Base-by-base conservation (phyloP, 1,140 invertebrate genomes). In the Trichomalopsis sarcophagae region DNA sequence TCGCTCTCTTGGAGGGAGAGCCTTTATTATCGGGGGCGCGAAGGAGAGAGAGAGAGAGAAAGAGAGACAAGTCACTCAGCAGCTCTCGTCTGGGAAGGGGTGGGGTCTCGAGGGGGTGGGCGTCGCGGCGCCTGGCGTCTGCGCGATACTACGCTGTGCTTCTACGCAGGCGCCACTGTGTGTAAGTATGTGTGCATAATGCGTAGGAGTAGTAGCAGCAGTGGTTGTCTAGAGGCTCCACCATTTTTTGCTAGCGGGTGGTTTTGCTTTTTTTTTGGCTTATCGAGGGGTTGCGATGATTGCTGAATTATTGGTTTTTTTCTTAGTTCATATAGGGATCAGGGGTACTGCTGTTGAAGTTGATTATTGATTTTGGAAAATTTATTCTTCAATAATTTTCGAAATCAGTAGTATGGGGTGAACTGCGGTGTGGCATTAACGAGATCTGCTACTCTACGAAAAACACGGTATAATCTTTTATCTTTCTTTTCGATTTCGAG, bases 101-200 rank as follows among this genome's bases (percentile, higher is more conserved):
- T 75, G 85, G 84, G 81, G 82, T 78, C 27, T 33, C 40, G 86
- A 81, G 75, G 23, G 82, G 74, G 23, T 69, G 82, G 81, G 68
- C 66, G 79, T 84, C 84, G 86, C 87, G 84, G 30, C 88, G 87
- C 83, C 68, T 47, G 87, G 88, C 89, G 89, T 90, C 87, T 89
- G 89, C 90, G 90, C 89, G 82, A 11, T 85, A 44, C 47, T 23
- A 10, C 27, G 21, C 5, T 23, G 1, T 1, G 21, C 10, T 13
- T 74, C 40, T 27, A 36, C 75, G 76, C 82, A 76, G 76, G 76
- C 75, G 82, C 66, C 40, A 27, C 27, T 17, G 1, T 0, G 4
- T 74, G 30, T 33, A 7, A 7, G 30, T 13, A 71, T 33, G 2
- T 71, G 14, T 30, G 30, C 36, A 11, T 6, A 71, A n/a, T 23